These are phyloP conservation scores for Plusia festucae DNA, from an alignment of 2,888 invertebrate genomes.

Conservation along the genomic window DNA sequence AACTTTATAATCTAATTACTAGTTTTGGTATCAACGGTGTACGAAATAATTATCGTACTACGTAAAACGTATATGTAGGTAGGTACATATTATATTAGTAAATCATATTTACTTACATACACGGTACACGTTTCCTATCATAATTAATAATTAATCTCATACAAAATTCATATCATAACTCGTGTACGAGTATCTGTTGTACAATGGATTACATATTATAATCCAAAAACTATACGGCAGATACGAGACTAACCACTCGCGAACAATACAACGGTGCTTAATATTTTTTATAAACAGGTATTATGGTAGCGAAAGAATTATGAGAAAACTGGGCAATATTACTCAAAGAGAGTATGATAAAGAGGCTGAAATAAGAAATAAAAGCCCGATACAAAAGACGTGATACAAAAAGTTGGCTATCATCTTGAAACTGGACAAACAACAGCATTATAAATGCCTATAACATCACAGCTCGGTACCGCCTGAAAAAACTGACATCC, in stretches of 20 bases:
- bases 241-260: constrained; percentile 16
- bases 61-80: too few relatives aligned
- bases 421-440: constrained; percentile 5
- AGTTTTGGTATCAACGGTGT: neutral
- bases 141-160: constrained; percentile 27
- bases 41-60: too few relatives aligned
- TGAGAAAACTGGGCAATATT: constrained; percentile 24
- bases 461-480: constrained; percentile 25
- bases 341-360: constrained; percentile 3
- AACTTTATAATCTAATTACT: neutral
- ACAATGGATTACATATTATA: constrained; percentile 12
- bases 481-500: constrained; percentile 10
- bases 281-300: constrained; percentile 17
- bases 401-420: constrained; percentile 6
- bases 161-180: constrained; percentile 27
- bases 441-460: constrained; percentile 19
- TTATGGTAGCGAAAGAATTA: constrained; percentile 24
- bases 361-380: constrained; percentile 2
- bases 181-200: constrained; percentile 10
- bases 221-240: constrained; percentile 11
- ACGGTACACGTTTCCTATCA: constrained; percentile 25
- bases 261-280: constrained; percentile 12
- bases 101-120: constrained; percentile 17
- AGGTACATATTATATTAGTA: too few relatives aligned
- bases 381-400: neutral